Evolutionary conservation across 2,113 vertebrate genomes (phyloP), one percentile per base, ranked within the genome.

Genomic region (Nothoprocta pentlandii): DNA sequence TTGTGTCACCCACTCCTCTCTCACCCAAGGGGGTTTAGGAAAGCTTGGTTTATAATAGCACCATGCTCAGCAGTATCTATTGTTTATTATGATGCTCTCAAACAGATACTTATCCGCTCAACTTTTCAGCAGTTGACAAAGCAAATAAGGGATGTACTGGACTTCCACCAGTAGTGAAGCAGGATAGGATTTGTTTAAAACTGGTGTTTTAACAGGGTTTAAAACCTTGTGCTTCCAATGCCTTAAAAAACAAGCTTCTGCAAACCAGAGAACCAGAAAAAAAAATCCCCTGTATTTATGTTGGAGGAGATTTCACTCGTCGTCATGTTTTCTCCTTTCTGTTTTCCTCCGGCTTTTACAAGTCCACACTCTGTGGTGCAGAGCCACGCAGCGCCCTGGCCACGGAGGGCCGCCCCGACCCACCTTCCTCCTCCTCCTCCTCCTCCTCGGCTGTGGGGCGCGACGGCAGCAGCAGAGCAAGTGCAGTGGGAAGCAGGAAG

Each of bases 401-500:
- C 23, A 47, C 28, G 7, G 66, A 30, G 15, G 54, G 54, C 16
- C 28, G 5, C 54, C 54, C 6, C 9, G 9, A 30, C 16, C 28
- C 28, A 58, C 54, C 54, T 58, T 58, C 54, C 54, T 58, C 28
- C 54, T 54, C 53, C 13, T 49, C 53, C 13, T 49, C 51, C 53
- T 69, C 41, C 64, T 91, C 75, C 68, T 49, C 21, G 10, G 49
- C 49, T 20, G 4, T 22, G 10, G 10, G 49, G 49, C 6, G 21
- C 7, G 19, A 21, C 20, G 8, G 47, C 49, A 11, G 0, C 10
- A 26, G 94, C 95, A 95, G 77, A 94, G 86, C 93, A 95, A 97
- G 94, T 87, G 90, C 80, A 95, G 66, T 54, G 73, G 74, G 88
- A 95, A 93, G 67, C 89, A 77, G 2, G 49, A 49, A 22, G 21